Evolutionary conservation across 2,888 invertebrate genomes (phyloP).

Genomic region (Euspilapteryx auroguttella): DNA sequence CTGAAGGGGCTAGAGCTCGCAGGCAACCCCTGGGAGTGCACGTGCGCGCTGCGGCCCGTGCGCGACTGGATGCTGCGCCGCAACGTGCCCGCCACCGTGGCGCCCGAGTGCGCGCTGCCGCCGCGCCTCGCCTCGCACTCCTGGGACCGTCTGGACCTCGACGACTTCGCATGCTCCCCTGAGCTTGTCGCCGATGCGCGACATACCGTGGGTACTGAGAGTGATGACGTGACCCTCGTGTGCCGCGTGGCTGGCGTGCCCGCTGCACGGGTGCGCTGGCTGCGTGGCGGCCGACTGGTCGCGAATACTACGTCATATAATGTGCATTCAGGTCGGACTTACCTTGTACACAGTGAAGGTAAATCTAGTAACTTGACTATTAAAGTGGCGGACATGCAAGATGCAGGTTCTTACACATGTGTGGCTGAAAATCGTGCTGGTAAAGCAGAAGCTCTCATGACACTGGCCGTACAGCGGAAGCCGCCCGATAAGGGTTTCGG

Average conservation of each 20-base stretch:
- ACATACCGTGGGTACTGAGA: slow-evolving; percentile 68
- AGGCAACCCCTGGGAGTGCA: slow-evolving; percentile 84
- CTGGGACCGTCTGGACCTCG: slow-evolving; percentile 76
- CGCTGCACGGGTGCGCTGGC: slow-evolving; percentile 73
- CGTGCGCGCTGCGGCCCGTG: slow-evolving; percentile 72
- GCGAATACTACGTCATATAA: slow-evolving; percentile 57
- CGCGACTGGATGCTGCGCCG: slow-evolving; percentile 78
- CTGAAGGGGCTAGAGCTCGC: slow-evolving; percentile 76
- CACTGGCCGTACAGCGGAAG: slow-evolving; percentile 69
- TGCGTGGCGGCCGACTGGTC: slow-evolving; percentile 69
- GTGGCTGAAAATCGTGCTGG: slow-evolving; percentile 82
- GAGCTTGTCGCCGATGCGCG: slow-evolving; percentile 65
- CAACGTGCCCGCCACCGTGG: slow-evolving; percentile 72
- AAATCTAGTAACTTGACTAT: slow-evolving; percentile 75
- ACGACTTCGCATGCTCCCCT: slow-evolving; percentile 80
- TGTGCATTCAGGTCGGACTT: slow-evolving; percentile 60
- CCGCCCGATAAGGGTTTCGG: slow-evolving; percentile 61
- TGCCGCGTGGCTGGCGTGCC: slow-evolving; percentile 74
- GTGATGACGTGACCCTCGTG: slow-evolving; percentile 72
- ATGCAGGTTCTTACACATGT: slow-evolving; percentile 77
- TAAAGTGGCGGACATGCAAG: slow-evolving; percentile 70
- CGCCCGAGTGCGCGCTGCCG: slow-evolving; percentile 71
- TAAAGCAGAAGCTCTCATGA: slow-evolving; percentile 72
- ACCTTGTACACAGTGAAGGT: slow-evolving; percentile 67
- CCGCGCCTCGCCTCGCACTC: slow-evolving; percentile 63